A percentile compares a stretch with the other conserved stretches of the same genome.
These are phyloP conservation scores for Orthosia cruda DNA, from an alignment of 2,888 invertebrate species.

Conservation along the genomic window DNA sequence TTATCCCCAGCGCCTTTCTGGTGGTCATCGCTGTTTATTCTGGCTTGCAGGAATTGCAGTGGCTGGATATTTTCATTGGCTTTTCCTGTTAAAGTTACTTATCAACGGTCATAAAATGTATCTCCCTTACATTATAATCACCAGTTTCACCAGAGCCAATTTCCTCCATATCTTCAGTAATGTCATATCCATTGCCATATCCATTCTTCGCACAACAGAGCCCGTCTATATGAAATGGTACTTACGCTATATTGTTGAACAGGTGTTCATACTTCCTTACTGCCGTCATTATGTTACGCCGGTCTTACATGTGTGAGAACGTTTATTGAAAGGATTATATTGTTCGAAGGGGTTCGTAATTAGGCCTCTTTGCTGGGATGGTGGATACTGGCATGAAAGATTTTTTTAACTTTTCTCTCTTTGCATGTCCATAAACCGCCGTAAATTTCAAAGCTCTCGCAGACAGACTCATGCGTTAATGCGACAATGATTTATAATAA, in stretches of 20 bases:
- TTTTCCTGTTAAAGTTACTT: no score
- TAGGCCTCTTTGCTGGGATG: neutral
- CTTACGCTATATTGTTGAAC: conserved; percentile 75
- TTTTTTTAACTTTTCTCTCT: neutral
- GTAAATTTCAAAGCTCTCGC: neutral
- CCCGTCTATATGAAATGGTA: conserved; percentile 65
- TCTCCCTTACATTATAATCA: no score
- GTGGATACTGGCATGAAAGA: neutral
- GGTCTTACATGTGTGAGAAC: conserved; percentile 41
- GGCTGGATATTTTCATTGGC: no score
- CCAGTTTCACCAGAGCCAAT: no score
- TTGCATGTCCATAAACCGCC: no score
- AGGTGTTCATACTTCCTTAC: conserved; percentile 80
- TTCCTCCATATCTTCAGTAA: neutral
- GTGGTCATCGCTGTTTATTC: no score
- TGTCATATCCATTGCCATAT: conserved; percentile 53
- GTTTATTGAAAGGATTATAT: conserved; percentile 47
- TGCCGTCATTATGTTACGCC: conserved; percentile 69
- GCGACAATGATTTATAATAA: neutral
- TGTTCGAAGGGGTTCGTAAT: conserved; percentile 2
- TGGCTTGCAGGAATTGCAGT: no score
- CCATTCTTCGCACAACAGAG: conserved; percentile 36
- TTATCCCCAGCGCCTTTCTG: no score
- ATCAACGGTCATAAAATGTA: no score
- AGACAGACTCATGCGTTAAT: neutral